Evolutionary conservation across 2,888 invertebrate genomes (phyloP), one percentile per base, ranked within the genome.

Genomic region (Amiota communis): DNA sequence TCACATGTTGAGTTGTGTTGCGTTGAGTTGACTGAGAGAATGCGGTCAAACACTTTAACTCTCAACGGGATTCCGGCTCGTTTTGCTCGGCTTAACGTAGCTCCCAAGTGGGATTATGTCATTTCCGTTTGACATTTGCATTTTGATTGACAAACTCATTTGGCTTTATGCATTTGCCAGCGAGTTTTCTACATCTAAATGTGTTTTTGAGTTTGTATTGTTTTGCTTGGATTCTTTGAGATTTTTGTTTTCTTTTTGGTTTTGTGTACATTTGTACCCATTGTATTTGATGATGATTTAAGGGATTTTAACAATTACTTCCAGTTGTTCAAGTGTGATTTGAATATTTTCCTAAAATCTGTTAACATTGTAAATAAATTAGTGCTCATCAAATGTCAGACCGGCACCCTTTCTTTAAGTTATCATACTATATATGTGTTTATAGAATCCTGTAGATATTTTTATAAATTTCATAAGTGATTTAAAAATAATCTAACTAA

Each of bases 61-160:
- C 86, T 81, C 88, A 79, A 76, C 80, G 83, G 87, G 85, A 87
- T 85, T 86, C 85, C 57, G 75, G 78, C 77, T 80, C 77, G 80
- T 81, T 83, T 80, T 79, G 78, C 81, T 77, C 77, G 77, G 81
- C 83, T 82, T 77, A 77, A 80, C 78, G 76, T 76, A 80, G 84
- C 81, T 86, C 87, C 86, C 87, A 87, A 87, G 86, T 87, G 87
- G 87, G 86, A 88, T 88, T 87, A 87, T 88, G 87, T 87, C 87
- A 88, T 86, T 86, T 84, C 80, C 76, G 80, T 80, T 77, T 88
- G 87, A 87, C 86, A 87, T 88, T 87, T 87, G 87, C 84, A 87
- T 87, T 87, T 87, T 88, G 85, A 86, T 86, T 85, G 86, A 83
- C 86, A 85, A 80, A 86, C 85, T 84, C 86, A 84, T 84, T 83